Conservation (phyloP, 2,113 vertebrate species). For the Azemiops feae region DNA sequence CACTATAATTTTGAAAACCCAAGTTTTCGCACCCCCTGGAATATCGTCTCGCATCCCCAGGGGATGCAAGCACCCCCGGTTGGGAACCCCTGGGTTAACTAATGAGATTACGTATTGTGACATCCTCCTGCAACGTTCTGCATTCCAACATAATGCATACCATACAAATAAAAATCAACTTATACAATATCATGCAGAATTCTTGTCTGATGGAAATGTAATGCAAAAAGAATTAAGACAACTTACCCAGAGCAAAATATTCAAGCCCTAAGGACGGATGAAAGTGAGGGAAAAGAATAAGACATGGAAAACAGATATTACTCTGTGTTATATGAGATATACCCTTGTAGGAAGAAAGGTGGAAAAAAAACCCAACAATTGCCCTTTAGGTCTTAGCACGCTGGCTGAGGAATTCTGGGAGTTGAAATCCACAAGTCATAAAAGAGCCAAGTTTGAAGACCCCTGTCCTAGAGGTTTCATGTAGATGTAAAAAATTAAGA, state of each 20-base stretch:
- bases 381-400: not conserved
- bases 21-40: no score
- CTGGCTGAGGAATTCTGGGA: no score
- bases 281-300: conserved; percentile 64
- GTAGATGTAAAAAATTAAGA: not conserved
- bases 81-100: not conserved
- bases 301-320: conserved; percentile 69
- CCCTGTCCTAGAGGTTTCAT: not conserved
- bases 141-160: conserved; percentile 38
- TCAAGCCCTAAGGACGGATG: conserved; percentile 68
- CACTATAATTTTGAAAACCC: no score
- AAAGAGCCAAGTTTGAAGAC: no score
- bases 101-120: conserved; percentile 13
- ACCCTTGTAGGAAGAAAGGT: conserved; percentile 37
- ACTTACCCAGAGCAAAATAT: conserved; percentile 74
- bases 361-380: conserved; percentile 24
- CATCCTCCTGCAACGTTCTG: conserved; percentile 56
- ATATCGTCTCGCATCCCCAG: no score
- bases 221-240: conserved; percentile 59
- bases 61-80: no score
- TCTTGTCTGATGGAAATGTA: conserved; percentile 26
- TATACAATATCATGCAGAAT: conserved; percentile 51
- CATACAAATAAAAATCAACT: conserved; percentile 35
- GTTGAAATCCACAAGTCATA: no score
- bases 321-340: conserved; percentile 59